phyloP scores from a whole-genome alignment of 2,113 vertebrate genomes.

The Mustela lutreola region DNA sequence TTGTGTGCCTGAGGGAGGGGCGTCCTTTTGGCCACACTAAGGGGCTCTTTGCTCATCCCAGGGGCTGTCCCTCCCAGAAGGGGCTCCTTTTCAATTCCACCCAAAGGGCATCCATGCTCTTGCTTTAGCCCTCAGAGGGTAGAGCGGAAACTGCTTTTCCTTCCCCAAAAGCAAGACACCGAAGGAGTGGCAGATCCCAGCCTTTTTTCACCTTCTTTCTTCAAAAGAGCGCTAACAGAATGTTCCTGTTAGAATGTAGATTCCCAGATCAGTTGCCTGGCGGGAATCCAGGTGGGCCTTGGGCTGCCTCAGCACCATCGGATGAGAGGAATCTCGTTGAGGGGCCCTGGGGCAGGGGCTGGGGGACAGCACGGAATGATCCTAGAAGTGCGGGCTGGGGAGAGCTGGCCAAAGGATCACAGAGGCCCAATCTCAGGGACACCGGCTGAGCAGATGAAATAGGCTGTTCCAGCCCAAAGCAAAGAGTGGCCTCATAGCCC shows the following conservation, averaged over 20 bases:
- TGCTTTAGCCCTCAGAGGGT: neutral
- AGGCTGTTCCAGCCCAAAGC: neutral
- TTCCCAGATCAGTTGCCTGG: neutral
- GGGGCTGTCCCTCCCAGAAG: neutral
- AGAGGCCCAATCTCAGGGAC: neutral
- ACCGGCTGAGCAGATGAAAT: neutral
- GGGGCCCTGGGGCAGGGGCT: neutral
- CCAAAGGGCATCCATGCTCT: neutral
- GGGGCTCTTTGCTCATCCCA: neutral
- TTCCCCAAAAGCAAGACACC: neutral
- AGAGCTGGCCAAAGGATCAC: neutral
- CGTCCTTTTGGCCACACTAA: fast-evolving
- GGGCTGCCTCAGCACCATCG: neutral
- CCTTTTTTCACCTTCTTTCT: neutral
- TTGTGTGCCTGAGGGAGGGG: neutral
- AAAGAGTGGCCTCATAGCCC: neutral
- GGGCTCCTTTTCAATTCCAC: neutral
- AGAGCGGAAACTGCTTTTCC: neutral
- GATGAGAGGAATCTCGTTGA: neutral
- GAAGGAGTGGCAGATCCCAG: neutral
- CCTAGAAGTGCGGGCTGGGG: neutral
- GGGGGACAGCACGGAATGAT: neutral
- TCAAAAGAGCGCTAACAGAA: conserved; percentile 8
- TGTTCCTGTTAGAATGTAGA: neutral
- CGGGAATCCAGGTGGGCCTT: neutral